A percentile compares a stretch with the other conserved stretches of the same genome.
These are phyloP conservation scores for Brachionus rubens DNA, from an alignment of 1,140 invertebrate species.

Conservation along the genomic window DNA sequence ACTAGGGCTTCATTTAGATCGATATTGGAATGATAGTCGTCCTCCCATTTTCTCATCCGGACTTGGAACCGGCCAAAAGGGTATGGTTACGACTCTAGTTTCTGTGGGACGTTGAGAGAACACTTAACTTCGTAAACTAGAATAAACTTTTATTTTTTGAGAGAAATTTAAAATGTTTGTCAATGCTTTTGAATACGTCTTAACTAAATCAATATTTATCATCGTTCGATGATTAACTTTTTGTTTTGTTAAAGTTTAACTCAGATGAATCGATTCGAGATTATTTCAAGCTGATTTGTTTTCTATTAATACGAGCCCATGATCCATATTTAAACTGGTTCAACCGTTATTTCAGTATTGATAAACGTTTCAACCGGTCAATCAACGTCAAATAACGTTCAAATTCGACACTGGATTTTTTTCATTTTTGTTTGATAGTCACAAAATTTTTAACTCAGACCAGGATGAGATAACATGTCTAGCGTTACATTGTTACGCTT, in stretches of 20 bases:
- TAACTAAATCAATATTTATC: background rate
- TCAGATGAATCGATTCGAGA: background rate
- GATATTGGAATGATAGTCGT: too few species aligned
- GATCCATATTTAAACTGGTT: background rate
- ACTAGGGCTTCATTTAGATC: too few species aligned
- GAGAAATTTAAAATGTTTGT: conserved; percentile 7
- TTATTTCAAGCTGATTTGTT: conserved; percentile 3
- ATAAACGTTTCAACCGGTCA: background rate
- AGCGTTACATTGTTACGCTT: background rate
- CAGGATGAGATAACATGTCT: background rate
- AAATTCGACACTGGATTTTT: background rate
- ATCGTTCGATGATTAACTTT: background rate
- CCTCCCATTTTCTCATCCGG: too few species aligned
- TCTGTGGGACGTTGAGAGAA: too few species aligned
- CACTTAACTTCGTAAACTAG: too few species aligned
- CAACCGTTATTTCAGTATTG: background rate
- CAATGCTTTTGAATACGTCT: background rate
- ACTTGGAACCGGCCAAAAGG: too few species aligned
- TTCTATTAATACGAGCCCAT: background rate
- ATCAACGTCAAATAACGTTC: background rate
- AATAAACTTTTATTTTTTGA: background rate
- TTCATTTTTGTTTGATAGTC: background rate
- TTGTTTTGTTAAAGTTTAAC: background rate
- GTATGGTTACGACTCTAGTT: too few species aligned
- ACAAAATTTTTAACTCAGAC: background rate